phyloP scores from a whole-genome alignment of 1,140 invertebrate species.

The Mamestra configurata region DNA sequence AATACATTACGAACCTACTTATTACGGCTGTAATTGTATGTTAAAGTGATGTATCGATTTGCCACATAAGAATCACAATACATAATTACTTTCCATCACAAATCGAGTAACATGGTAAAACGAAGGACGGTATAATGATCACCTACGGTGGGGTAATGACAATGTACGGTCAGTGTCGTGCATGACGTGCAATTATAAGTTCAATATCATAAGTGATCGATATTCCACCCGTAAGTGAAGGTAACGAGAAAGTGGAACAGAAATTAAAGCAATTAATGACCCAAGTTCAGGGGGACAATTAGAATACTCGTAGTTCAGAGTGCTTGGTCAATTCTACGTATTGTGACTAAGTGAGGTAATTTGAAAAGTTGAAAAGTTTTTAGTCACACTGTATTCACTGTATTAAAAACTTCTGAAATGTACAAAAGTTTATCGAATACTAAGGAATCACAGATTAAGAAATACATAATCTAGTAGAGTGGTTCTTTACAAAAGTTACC shows the following conservation, averaged over 20 bases:
- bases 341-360: conserved; percentile 12
- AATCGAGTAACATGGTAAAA: conserved; percentile 5
- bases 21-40: conserved; percentile 13
- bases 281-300: conserved; percentile 33
- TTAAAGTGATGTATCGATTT: conserved; percentile 31
- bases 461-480: not conserved
- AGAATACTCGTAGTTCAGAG: conserved; percentile 5
- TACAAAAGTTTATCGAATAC: not conserved
- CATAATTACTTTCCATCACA: conserved; percentile 27
- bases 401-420: not conserved
- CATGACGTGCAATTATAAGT: conserved; percentile 41
- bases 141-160: conserved; percentile 28
- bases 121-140: conserved; percentile 31
- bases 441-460: not conserved
- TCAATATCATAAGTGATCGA: conserved; percentile 50
- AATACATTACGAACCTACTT: not conserved
- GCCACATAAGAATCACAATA: conserved; percentile 8
- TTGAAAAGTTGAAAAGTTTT: conserved; percentile 20
- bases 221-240: conserved; percentile 38
- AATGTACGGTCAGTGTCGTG: conserved; percentile 43
- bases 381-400: not conserved
- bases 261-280: conserved; percentile 39
- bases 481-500: no score
- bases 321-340: not conserved
- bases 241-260: conserved; percentile 41